Conservation (phyloP, 2,797 vertebrate species). For the Leucoraja ocellata region DNA sequence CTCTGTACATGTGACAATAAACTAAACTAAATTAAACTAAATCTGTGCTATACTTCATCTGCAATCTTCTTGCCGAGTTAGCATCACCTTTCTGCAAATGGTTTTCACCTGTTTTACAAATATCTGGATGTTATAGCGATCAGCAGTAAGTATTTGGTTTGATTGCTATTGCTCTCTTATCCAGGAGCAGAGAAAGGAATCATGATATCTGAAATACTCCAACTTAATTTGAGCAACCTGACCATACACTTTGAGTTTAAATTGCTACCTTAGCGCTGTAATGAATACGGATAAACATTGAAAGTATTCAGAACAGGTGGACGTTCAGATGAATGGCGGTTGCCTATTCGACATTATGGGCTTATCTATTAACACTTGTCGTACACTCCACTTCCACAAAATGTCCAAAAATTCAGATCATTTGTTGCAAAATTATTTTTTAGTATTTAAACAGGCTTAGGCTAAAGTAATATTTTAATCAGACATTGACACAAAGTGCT, state of each 20-base stretch:
- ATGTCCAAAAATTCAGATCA: background rate
- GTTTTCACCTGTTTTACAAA: background rate
- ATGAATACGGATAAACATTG: too few species aligned
- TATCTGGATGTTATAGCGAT: background rate
- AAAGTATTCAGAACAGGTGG: too few species aligned
- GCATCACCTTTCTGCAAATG: too few species aligned
- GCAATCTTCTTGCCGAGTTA: too few species aligned
- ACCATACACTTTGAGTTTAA: background rate
- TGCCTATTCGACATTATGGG: background rate
- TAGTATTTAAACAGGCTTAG: background rate
- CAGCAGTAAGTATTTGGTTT: background rate
- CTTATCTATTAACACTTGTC: background rate
- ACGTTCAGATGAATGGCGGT: too few species aligned
- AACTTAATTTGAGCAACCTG: background rate
- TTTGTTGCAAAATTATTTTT: background rate
- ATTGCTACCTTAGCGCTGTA: background rate
- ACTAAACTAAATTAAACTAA: too few species aligned
- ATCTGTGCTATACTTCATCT: too few species aligned
- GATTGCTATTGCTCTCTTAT: background rate
- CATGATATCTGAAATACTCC: background rate
- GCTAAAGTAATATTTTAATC: too few species aligned
- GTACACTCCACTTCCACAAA: background rate
- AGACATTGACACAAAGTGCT: too few species aligned
- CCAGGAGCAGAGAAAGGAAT: background rate
- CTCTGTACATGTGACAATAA: too few species aligned